These are phyloP conservation scores for Atopsyche davidsoni DNA, from an alignment of 1,140 invertebrate genomes.

Conservation along the genomic window DNA sequence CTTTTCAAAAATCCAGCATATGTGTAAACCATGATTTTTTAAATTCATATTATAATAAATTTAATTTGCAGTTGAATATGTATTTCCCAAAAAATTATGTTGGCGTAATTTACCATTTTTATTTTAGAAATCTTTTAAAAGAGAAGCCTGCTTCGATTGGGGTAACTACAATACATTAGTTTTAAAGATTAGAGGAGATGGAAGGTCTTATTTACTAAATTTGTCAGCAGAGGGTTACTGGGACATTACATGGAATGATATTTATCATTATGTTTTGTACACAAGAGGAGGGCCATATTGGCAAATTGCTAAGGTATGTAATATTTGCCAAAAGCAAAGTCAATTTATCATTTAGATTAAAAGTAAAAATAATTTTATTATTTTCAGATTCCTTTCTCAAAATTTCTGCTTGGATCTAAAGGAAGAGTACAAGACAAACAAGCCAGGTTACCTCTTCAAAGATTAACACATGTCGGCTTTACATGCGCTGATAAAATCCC, in stretches of 20 bases:
- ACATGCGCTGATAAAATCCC: conserved; percentile 68
- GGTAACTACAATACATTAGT: conserved; percentile 73
- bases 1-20: too few relatives aligned
- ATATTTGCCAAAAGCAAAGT: conserved; percentile 57
- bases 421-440: conserved; percentile 86
- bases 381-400: conserved; percentile 89
- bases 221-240: conserved; percentile 62
- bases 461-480: conserved; percentile 72
- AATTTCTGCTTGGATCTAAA: conserved; percentile 79
- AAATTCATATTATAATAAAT: too few relatives aligned
- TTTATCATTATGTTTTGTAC: conserved; percentile 74
- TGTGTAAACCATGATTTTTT: too few relatives aligned
- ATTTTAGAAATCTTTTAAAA: conserved; percentile 76
- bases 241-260: conserved; percentile 80
- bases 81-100: neutral
- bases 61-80: neutral
- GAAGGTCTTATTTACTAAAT: conserved; percentile 78
- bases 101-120: conserved; percentile 10
- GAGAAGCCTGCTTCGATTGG: conserved; percentile 67
- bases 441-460: conserved; percentile 49
- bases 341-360: neutral
- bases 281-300: conserved; percentile 96
- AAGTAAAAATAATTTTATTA: neutral
- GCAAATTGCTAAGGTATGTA: conserved; percentile 75
- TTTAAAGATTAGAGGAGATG: conserved; percentile 84